Evolutionary conservation across 2,113 vertebrate genomes (phyloP).

Genomic region (Salvelinus namaycush): DNA sequence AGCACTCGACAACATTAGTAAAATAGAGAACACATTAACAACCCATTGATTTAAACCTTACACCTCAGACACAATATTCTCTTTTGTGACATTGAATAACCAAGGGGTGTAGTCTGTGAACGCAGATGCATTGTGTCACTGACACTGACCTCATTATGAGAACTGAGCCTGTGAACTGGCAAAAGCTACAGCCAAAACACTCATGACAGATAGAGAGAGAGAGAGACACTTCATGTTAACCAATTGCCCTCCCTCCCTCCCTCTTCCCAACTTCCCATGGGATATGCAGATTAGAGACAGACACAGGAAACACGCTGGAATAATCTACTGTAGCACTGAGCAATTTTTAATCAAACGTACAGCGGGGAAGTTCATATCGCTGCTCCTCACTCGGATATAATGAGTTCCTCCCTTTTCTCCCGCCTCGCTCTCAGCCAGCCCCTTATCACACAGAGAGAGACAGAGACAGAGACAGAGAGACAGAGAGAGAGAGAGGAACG

Average conservation of each 20-base stretch:
- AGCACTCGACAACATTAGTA: too few relatives aligned
- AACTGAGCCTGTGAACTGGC: neutral
- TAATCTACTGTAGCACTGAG: constrained; percentile 66
- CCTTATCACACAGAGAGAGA: constrained; percentile 57
- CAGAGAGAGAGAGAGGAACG: constrained; percentile 16
- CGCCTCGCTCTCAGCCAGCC: constrained; percentile 43
- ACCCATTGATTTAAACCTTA: too few relatives aligned
- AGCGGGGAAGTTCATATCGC: constrained; percentile 65
- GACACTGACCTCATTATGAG: neutral
- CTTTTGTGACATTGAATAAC: too few relatives aligned
- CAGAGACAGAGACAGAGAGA: constrained; percentile 30
- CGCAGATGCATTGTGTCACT: too few relatives aligned
- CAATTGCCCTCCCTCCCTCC: constrained; percentile 22
- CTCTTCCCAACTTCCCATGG: constrained; percentile 36
- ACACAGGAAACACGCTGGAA: constrained; percentile 71
- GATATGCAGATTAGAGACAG: constrained; percentile 62
- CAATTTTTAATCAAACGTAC: constrained; percentile 60
- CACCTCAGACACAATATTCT: too few relatives aligned
- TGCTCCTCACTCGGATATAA: constrained; percentile 61
- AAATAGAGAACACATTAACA: too few relatives aligned
- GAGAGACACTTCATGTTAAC: neutral
- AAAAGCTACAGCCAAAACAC: constrained; percentile 21
- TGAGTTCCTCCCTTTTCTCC: constrained; percentile 54
- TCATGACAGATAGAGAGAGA: neutral
- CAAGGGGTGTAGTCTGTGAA: too few relatives aligned